Evolutionary conservation across 2,888 invertebrate genomes (phyloP), one percentile per base, ranked within the genome.

Genomic region (Ommatoiulus sabulosus): DNA sequence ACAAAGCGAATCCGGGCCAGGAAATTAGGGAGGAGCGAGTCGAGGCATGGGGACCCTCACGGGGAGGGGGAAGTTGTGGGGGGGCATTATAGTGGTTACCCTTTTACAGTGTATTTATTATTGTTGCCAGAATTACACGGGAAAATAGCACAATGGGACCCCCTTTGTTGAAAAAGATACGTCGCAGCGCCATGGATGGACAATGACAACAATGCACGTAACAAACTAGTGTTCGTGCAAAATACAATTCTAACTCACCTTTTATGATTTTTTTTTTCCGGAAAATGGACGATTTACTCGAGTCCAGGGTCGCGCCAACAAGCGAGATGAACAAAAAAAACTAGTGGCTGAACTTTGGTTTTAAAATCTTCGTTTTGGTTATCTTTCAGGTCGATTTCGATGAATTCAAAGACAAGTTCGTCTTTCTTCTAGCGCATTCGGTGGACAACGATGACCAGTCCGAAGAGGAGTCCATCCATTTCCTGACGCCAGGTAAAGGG

Each of bases 331-430:
- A 12, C 80, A 80, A 3, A 35, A n/a, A 80, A 24, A 80, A 80
- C 24, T 35, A 10, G 35, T 12, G 80, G 35, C 35, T 35, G 35
- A 80, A 80, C 80, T 80, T 35, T 72, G 24, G 35, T 10, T 7
- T 24, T 1, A 35, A 80, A 80, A 80, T 80, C 10, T 86, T 15
- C 52, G 52, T 44, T 86, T 46, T 6, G 20, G 72, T 87, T 85
- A 44, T 86, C n/a, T 44, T 89, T 1, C 86, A 91, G 91, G 90
- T 91, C 35, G 89, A 90, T 87, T 91, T 91, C 89, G 89, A 91
- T 12, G 90, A 90, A 57, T 91, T 91, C 84, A 91, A 91, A 88
- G 91, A 91, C 88, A 90, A 90, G n/a, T 91, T 91, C 89, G 90
- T 91, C 43, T 90, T 90, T 17, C 89, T 91, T 46, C 89, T 91